Evolutionary conservation across 2,113 vertebrate species (phyloP).

Genomic region (Limnothrissa miodon): DNA sequence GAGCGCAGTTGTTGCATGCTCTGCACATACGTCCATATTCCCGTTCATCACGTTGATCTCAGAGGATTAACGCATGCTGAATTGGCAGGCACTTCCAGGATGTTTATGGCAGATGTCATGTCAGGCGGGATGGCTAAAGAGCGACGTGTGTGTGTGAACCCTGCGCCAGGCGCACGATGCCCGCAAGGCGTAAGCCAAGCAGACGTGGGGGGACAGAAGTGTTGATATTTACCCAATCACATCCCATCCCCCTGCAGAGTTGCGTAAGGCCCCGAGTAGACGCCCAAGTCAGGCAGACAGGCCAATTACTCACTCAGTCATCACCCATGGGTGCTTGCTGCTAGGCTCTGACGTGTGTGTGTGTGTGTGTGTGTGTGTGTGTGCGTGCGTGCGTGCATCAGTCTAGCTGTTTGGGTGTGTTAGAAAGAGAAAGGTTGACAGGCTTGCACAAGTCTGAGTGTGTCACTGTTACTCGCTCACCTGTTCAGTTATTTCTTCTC

Average conservation of each 20-base stretch:
- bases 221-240: not conserved
- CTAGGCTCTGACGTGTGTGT: not conserved
- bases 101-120: not conserved
- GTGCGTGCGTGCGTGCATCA: not conserved
- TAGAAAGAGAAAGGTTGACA: conserved; percentile 15
- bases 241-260: not conserved
- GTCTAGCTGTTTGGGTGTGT: not conserved
- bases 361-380: not conserved
- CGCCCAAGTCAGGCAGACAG: conserved; percentile 1
- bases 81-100: not conserved
- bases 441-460: not conserved
- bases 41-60: not conserved
- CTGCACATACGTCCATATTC: not conserved
- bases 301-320: conserved; percentile 12
- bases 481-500: not conserved
- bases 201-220: not conserved
- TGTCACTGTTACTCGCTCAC: not conserved
- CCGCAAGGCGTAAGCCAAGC: not conserved
- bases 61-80: not conserved
- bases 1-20: no score
- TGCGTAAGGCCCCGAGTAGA: not conserved
- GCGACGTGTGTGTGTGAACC: not conserved
- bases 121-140: not conserved
- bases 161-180: not conserved
- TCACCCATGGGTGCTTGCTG: not conserved